A percentile compares a stretch with the other conserved stretches of the same genome.
phyloP scores from a whole-genome alignment of 2,113 vertebrate genomes.

The Argyrosomus japonicus region DNA sequence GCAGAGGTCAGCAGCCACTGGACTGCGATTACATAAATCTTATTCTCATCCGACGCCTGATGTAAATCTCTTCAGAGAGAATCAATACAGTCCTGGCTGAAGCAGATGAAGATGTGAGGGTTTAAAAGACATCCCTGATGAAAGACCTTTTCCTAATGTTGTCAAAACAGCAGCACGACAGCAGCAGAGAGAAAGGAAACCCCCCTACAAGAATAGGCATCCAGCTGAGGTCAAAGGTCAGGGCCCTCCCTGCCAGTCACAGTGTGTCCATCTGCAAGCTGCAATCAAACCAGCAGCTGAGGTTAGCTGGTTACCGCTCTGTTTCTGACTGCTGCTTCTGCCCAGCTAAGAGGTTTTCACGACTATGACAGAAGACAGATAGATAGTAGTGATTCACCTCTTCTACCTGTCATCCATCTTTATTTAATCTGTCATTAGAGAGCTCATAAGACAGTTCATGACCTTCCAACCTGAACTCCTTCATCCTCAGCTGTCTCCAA shows the following conservation, averaged over 20 bases:
- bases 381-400: conserved; percentile 33
- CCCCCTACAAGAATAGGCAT: conserved; percentile 47
- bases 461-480: conserved; percentile 40
- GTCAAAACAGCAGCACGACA: conserved; percentile 49
- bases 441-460: conserved; percentile 55
- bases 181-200: conserved; percentile 41
- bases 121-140: conserved; percentile 59
- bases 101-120: conserved; percentile 41
- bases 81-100: conserved; percentile 42
- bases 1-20: conserved; percentile 44
- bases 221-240: conserved; percentile 77
- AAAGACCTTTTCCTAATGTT: conserved; percentile 52
- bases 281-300: conserved; percentile 64
- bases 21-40: conserved; percentile 40
- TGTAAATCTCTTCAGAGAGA: conserved; percentile 48
- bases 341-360: neutral
- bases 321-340: neutral
- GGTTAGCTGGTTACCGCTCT: conserved; percentile 36
- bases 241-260: conserved; percentile 41
- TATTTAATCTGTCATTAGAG: conserved; percentile 48
- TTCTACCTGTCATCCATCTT: conserved; percentile 51
- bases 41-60: conserved; percentile 43
- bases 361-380: conserved; percentile 5
- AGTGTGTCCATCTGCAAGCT: conserved; percentile 74
- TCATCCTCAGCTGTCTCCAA: conserved; percentile 46